Evolutionary conservation across 1,140 invertebrate genomes (phyloP).

Genomic region (Spodoptera litura): DNA sequence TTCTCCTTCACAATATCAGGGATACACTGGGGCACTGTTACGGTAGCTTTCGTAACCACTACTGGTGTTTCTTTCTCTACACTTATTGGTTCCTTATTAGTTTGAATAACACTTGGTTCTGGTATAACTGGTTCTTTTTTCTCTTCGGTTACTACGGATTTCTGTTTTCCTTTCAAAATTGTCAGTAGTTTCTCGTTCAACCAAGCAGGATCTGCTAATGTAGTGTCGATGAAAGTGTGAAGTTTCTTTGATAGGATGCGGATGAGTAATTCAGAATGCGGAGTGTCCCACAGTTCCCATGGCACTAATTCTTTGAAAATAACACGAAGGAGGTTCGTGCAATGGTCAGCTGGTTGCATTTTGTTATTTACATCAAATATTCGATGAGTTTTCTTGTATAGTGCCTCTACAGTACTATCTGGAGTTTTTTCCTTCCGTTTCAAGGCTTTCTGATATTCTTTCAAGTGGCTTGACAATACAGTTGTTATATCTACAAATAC

Average conservation of each 20-base stretch:
- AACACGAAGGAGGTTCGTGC: conserved; percentile 86
- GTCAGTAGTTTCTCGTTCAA: conserved; percentile 84
- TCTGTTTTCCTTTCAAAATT: conserved; percentile 57
- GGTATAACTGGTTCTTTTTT: conserved; percentile 47
- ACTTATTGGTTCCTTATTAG: conserved; percentile 38
- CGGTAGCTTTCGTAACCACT: not conserved
- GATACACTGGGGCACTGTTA: not conserved
- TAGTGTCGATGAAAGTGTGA: conserved; percentile 81
- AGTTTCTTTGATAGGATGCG: conserved; percentile 88
- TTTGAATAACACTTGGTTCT: conserved; percentile 43
- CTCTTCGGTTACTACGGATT: conserved; percentile 47
- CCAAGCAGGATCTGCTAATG: conserved; percentile 83
- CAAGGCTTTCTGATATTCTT: conserved; percentile 86
- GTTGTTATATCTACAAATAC: conserved; percentile 81
- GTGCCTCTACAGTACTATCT: conserved; percentile 62
- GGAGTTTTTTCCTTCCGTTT: conserved; percentile 82
- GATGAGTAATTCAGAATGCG: conserved; percentile 88
- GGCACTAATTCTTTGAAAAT: conserved; percentile 88
- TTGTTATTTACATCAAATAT: conserved; percentile 77
- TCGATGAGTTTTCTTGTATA: conserved; percentile 76
- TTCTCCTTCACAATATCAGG: conserved; percentile 40
- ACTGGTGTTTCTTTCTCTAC: conserved; percentile 37
- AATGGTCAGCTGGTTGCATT: conserved; percentile 84
- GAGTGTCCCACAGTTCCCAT: conserved; percentile 89
- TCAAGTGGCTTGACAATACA: conserved; percentile 85